These are phyloP conservation scores for Epinephelus coioides DNA, from an alignment of 2,797 vertebrate species.

Conservation along the genomic window DNA sequence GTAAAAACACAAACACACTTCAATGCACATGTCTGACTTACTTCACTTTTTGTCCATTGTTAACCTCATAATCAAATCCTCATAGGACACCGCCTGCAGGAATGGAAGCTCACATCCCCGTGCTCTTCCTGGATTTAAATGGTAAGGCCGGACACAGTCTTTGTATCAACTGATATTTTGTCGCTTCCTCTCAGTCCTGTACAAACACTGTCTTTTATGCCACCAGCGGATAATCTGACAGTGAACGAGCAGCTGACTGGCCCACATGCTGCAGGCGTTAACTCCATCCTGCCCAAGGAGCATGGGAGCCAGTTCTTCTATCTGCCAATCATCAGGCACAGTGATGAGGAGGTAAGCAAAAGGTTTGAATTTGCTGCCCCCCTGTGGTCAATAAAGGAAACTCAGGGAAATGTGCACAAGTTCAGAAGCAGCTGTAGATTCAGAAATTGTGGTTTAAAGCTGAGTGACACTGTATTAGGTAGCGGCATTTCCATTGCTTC, in stretches of 20 bases:
- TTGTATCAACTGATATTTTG: conserved; percentile 6
- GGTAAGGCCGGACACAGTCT: conserved; percentile 82
- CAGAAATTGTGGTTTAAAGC: no score
- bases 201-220: conserved; percentile 18
- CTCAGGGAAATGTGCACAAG: neutral
- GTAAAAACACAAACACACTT: conserved; percentile 73
- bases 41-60: neutral
- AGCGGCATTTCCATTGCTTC: no score
- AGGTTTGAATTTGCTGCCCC: conserved; percentile 50
- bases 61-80: conserved; percentile 26
- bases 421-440: neutral
- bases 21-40: neutral
- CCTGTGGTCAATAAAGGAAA: conserved; percentile 50
- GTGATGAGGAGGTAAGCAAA: conserved; percentile 92
- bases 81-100: conserved; percentile 93
- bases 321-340: conserved; percentile 96
- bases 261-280: conserved; percentile 93
- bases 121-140: conserved; percentile 97
- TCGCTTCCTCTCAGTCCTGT: conserved; percentile 11
- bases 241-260: conserved; percentile 94
- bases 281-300: conserved; percentile 98
- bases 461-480: no score
- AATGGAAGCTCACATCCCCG: conserved; percentile 97
- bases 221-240: conserved; percentile 94
- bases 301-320: conserved; percentile 99